Evolutionary conservation across 2,888 invertebrate species (phyloP).

Genomic region (Aphidius colemani): DNA sequence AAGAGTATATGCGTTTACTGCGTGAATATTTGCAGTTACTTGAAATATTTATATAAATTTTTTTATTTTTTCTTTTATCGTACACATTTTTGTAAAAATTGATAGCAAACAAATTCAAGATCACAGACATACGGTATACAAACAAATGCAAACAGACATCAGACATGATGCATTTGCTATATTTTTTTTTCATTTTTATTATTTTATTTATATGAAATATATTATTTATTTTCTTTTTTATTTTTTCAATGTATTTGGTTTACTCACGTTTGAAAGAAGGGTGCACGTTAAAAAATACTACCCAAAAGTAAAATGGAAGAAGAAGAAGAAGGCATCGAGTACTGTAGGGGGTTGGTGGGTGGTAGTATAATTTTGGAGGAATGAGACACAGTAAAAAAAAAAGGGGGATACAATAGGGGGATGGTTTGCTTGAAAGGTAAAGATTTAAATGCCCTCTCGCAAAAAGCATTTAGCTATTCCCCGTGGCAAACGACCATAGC

Average conservation of each 20-base stretch:
- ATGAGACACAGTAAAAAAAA: constrained; percentile 22
- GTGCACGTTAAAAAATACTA: constrained; percentile 1
- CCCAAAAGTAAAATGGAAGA: background rate
- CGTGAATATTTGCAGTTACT: constrained; percentile 54
- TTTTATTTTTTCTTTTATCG: background rate
- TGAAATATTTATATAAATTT: constrained; percentile 46
- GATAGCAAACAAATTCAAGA: constrained; percentile 47
- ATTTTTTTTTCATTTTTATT: constrained; percentile 10
- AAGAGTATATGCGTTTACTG: constrained; percentile 43
- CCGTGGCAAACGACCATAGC: constrained; percentile 60
- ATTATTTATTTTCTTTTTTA: too few species aligned
- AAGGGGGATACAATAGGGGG: constrained; percentile 27
- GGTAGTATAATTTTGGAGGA: constrained; percentile 25
- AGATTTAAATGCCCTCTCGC: constrained; percentile 60
- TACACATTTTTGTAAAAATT: constrained; percentile 35
- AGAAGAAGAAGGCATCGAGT: constrained; percentile 27
- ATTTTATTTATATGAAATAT: too few species aligned
- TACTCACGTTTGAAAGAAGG: background rate
- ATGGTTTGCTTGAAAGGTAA: constrained; percentile 48
- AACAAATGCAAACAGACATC: too few species aligned
- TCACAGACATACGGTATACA: constrained; percentile 19
- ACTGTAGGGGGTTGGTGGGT: constrained; percentile 16
- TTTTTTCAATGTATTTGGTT: background rate
- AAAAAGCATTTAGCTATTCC: constrained; percentile 62
- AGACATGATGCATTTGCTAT: too few species aligned